A percentile compares a stretch with the other conserved stretches of the same genome.
Conservation (phyloP, 2,113 vertebrate species). For the Siphamia tubifer region DNA sequence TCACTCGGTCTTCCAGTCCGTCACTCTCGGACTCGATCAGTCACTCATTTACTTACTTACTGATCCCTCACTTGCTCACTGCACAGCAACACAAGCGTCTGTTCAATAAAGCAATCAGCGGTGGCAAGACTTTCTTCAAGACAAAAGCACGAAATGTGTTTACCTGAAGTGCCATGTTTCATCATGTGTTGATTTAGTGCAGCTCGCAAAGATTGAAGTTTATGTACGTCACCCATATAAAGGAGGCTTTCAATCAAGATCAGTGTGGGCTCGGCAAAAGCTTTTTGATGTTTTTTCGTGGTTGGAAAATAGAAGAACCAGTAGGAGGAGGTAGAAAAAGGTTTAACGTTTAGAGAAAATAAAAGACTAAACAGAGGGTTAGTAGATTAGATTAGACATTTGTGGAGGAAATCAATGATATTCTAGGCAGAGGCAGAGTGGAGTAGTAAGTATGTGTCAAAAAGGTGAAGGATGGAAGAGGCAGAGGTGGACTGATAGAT, state of each 20-base stretch:
- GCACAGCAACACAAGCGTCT: conserved; percentile 29
- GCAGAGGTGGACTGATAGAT: conserved; percentile 34
- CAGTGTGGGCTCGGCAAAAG: no score
- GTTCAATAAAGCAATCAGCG: conserved; percentile 45
- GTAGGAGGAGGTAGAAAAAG: no score
- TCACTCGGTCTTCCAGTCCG: conserved; percentile 20
- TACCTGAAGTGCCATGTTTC: conserved; percentile 28
- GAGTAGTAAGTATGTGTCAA: conserved; percentile 32
- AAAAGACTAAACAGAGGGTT: no score
- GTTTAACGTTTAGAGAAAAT: no score
- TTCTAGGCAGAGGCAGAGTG: conserved; percentile 15
- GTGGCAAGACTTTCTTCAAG: conserved; percentile 1
- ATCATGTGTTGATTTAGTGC: conserved; percentile 43
- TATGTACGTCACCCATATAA: conserved; percentile 8
- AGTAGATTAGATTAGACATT: no score
- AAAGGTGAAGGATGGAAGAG: conserved; percentile 40
- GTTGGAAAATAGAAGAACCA: no score
- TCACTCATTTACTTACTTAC: conserved; percentile 35
- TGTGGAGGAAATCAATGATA: conserved; percentile 49
- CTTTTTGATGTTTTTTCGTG: no score
- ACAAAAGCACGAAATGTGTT: conserved; percentile 7
- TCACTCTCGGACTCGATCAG: conserved; percentile 13
- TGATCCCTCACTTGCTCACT: conserved; percentile 27
- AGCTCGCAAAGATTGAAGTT: conserved; percentile 27
- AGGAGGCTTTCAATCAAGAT: not conserved